Percentiles rank a stretch among this genome's conserved stretches.
Evolutionary conservation across 2,888 invertebrate species (phyloP).

Genomic region (Octonoba sinensis): DNA sequence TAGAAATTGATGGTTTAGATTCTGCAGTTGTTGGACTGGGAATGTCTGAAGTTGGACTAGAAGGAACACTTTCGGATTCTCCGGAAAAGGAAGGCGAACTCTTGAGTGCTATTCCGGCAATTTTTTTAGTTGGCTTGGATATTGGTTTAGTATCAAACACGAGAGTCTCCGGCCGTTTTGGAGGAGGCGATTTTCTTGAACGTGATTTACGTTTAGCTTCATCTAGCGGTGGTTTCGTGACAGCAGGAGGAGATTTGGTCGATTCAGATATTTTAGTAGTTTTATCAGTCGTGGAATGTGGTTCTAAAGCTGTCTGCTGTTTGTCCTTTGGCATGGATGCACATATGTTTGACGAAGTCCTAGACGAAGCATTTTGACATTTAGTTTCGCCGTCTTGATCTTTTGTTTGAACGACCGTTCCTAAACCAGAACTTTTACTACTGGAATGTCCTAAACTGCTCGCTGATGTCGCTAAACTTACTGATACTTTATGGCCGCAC

Average conservation of each 20-base stretch:
- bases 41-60: slow-evolving; percentile 35
- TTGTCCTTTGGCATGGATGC: background rate
- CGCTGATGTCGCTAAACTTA: slow-evolving; percentile 44
- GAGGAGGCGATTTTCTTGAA: slow-evolving; percentile 41
- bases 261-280: background rate
- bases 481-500: slow-evolving; percentile 29
- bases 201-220: slow-evolving; percentile 9
- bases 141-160: slow-evolving; percentile 31
- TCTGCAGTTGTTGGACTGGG: slow-evolving; percentile 18
- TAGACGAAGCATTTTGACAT: background rate
- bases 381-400: background rate
- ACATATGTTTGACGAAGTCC: background rate
- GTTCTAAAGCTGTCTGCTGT: slow-evolving; percentile 7
- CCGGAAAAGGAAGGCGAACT: slow-evolving; percentile 4
- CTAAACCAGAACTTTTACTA: slow-evolving; percentile 26
- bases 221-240: background rate
- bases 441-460: slow-evolving; percentile 24
- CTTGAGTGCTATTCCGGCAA: slow-evolving; percentile 39
- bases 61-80: slow-evolving; percentile 27
- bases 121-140: slow-evolving; percentile 31
- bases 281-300: slow-evolving; percentile 31
- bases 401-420: background rate
- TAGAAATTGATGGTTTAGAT: slow-evolving; percentile 25
- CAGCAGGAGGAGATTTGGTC: background rate
- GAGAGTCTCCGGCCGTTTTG: slow-evolving; percentile 38